Evolutionary conservation across 2,888 invertebrate species (phyloP), one percentile per base, ranked within the genome.

Genomic region (Rhyacophila evoluta): DNA sequence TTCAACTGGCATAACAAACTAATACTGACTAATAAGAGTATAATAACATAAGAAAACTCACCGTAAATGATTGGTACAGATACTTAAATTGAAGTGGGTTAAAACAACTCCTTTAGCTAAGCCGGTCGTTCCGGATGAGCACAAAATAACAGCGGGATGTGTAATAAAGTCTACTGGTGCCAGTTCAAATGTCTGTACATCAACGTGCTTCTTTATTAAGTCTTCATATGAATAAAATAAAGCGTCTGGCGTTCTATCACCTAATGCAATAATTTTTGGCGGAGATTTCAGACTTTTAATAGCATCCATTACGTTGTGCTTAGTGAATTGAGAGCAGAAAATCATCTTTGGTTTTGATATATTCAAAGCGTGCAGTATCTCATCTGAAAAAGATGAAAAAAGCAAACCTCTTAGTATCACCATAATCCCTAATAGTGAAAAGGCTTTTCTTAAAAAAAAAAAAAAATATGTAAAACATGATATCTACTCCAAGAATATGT

Each of bases 71-170:
- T 76, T 73, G 25, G 11, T 38, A 69, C 76, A 74, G 5, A 88
- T 83, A 71, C 89, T 86, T 79, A 89, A 87, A 85, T 93, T 93
- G 75, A 87, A 85, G 84, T 93, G 92, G 2, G 92, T 91, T 67
- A 93, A 85, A 86, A 91, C 88, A 1, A 93, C 93, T 36, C 92
- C 93, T 86, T 94, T 94, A 0, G 93, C 92, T 83, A 93, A 85
- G 0, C 94, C 94, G 12, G 92, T 91, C 0, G 94, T 94, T 69
- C 94, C 94, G 77, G 94, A 93, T 37, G 94, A 94, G 85, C 91
- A 93, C 79, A 93, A 88, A 84, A 93, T 87, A 25, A 87, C 84
- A 0, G 86, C 83, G 19, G 85, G 80, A 75, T 85, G 79, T 19
- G 68, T 81, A 12, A 72, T 79, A 2, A 75, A 28, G n/a, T 93